Evolutionary conservation across 2,113 vertebrate species (phyloP), one percentile per base, ranked within the genome.

Genomic region (Megaleporinus macrocephalus): DNA sequence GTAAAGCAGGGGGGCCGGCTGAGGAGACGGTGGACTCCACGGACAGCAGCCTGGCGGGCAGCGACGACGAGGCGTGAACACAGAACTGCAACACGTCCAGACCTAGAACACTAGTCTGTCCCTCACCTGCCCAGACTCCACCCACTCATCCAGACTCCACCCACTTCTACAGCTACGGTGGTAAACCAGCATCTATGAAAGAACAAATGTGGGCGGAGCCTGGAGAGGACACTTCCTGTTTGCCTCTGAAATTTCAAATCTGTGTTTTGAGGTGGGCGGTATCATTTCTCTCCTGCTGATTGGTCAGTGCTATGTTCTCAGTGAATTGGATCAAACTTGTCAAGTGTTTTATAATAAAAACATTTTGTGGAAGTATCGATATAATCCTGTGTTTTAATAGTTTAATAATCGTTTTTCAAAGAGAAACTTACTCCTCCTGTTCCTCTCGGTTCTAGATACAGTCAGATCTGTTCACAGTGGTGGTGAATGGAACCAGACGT

Each of bases 11-110:
- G 81, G 26, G 78, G 57, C 85, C 88, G 27, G 91, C 93, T 86
- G 93, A 92, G 15, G 85, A 41, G 69, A 93, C 87, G 55, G 85
- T 90, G 62, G 90, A 84, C 6, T 98, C 96, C 51, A 97, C 96
- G 81, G 96, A 96, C 88, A 98, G 97, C 95, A 98, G 96, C 89
- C 86, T 96, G 76, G 95, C 93, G 63, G 94, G 95, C 87, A 98
- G 97, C 26, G 97, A 96, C 68, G 94, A 95, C 0, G 95, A 97
- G 30, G 93, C 94, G 0, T 93, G 92, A 74, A 74, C n/a, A 15
- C 59, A 24, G 29, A 53, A 29, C 6, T 24, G 24, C 18, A 55
- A 86, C 76, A 62, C n/a, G 22, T 7, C 47, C 24, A 55, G 1
- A 33, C 62, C 47, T 26, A 61, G 44, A 72, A 36, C 33, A 36